Conservation (phyloP, 1,140 invertebrate genomes). For the Odontomachus brunneus region DNA sequence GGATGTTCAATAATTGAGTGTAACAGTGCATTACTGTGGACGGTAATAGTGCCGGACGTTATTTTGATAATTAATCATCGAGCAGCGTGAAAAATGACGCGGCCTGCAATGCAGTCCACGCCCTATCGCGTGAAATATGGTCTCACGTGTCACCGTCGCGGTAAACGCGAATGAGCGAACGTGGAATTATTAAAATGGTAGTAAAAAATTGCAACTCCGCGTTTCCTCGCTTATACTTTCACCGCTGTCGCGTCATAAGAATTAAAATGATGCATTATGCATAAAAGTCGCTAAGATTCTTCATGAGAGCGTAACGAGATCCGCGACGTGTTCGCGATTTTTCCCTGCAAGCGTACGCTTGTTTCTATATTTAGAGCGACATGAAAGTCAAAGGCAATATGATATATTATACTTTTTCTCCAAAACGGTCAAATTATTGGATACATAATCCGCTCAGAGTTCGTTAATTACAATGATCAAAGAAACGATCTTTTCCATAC, state of each 20-base stretch:
- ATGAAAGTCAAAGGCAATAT: not conserved
- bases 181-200: constrained; percentile 42
- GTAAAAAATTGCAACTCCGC: not conserved
- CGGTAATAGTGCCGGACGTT: not conserved
- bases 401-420: not conserved
- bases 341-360: not conserved
- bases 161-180: constrained; percentile 42
- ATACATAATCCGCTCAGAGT: not conserved
- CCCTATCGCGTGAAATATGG: constrained; percentile 49
- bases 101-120: not conserved
- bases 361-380: constrained; percentile 6
- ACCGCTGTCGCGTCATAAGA: constrained; percentile 2
- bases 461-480: not conserved
- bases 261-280: constrained; percentile 51
- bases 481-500: not conserved
- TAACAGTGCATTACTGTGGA: not conserved
- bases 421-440: not conserved
- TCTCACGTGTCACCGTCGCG: constrained; percentile 22
- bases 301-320: not conserved
- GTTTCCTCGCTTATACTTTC: constrained; percentile 3
- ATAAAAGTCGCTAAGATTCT: constrained; percentile 27
- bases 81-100: constrained; percentile 9
- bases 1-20: constrained; percentile 3
- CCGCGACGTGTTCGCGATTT: not conserved
- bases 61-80: constrained; percentile 43